A percentile compares a stretch with the other conserved stretches of the same genome.
phyloP scores from a whole-genome alignment of 1,140 invertebrate species.

The Hesperophylax magnus region DNA sequence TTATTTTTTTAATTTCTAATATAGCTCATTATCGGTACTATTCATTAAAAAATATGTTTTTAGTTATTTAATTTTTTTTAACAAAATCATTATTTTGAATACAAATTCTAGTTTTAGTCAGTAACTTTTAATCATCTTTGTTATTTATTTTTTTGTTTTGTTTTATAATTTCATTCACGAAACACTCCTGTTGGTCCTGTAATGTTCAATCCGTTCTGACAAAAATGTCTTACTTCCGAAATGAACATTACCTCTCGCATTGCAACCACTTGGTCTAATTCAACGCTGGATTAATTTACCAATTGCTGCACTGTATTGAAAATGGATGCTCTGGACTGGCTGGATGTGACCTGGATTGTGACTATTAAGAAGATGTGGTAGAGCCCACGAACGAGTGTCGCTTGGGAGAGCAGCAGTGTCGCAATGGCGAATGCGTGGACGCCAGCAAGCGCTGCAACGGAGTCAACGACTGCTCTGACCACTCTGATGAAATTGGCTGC shows the following conservation, averaged over 20 bases:
- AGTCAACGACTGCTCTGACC: constrained; percentile 77
- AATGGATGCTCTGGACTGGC: background rate
- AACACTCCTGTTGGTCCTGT: background rate
- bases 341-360: background rate
- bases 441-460: constrained; percentile 75
- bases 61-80: background rate
- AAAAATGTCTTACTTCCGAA: background rate
- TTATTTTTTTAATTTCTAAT: too few relatives aligned
- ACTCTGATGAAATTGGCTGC: constrained; percentile 76
- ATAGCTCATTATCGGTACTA: too few relatives aligned
- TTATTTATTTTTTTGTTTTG: constrained; percentile 37
- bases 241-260: background rate
- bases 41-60: background rate
- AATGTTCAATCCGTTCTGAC: background rate
- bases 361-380: background rate
- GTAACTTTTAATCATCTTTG: constrained; percentile 17
- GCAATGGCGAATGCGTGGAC: constrained; percentile 70
- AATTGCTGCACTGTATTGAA: too few relatives aligned
- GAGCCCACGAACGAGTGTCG: constrained; percentile 6
- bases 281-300: too few relatives aligned
- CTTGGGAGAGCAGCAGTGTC: constrained; percentile 11
- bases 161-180: constrained; percentile 13
- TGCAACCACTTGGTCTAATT: too few relatives aligned
- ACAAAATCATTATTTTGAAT: too few relatives aligned
- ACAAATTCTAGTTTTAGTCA: background rate